phyloP scores from a whole-genome alignment of 2,888 invertebrate species.

The Nymphalis polychloros region DNA sequence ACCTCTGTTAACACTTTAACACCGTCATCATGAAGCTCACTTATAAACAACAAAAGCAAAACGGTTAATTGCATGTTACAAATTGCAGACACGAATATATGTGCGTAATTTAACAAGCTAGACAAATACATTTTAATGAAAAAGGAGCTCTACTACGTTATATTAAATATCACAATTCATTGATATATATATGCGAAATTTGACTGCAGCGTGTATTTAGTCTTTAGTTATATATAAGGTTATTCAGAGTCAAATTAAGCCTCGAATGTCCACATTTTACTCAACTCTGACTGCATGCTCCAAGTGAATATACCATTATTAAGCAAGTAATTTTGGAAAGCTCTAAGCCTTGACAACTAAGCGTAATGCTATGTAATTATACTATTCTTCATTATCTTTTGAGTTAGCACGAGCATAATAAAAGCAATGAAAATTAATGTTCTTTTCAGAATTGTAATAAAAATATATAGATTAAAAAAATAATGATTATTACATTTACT shows the following conservation, averaged over 20 bases:
- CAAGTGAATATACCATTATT: constrained; percentile 56
- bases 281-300: constrained; percentile 61
- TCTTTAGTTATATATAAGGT: constrained; percentile 24
- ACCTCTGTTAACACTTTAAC: constrained; percentile 8
- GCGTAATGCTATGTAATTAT: constrained; percentile 6
- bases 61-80: constrained; percentile 22
- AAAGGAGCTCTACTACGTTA: constrained; percentile 1
- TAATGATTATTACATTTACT: too few species aligned
- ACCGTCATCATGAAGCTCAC: constrained; percentile 1
- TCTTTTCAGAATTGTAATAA: neutral
- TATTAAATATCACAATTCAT: constrained; percentile 6
- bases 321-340: constrained; percentile 60
- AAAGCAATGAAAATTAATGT: neutral
- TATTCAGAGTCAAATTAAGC: constrained; percentile 47
- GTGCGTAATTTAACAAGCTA: constrained; percentile 23
- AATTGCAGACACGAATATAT: constrained; percentile 21
- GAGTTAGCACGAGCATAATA: neutral
- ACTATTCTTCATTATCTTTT: neutral
- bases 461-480: too few species aligned
- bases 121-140: neutral
- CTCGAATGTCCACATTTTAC: constrained; percentile 56
- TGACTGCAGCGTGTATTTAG: constrained; percentile 23
- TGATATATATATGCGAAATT: constrained; percentile 11
- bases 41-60: constrained; percentile 18
- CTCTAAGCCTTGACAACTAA: constrained; percentile 41